phyloP scores from a whole-genome alignment of 2,888 invertebrate genomes.

The Phengaris arion region DNA sequence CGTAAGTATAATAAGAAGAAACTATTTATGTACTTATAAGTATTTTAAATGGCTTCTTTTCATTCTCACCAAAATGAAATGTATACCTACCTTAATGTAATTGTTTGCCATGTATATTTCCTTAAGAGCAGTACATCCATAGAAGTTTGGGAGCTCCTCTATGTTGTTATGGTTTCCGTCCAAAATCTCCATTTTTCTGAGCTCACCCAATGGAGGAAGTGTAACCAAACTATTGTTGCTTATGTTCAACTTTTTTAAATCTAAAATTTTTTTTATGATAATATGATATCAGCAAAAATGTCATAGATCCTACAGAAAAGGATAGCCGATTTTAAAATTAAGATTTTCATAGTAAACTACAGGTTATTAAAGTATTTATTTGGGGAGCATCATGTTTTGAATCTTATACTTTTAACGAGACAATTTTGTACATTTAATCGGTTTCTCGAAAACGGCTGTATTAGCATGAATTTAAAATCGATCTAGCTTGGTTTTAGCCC shows the following conservation, averaged over 20 bases:
- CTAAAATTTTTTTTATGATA: constrained; percentile 57
- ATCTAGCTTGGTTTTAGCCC: too few relatives aligned
- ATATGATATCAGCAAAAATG: neutral
- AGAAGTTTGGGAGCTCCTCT: constrained; percentile 85
- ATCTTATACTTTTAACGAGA: too few relatives aligned
- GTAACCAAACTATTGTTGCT: constrained; percentile 84
- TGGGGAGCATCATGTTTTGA: too few relatives aligned
- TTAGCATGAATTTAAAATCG: too few relatives aligned
- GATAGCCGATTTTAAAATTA: too few relatives aligned
- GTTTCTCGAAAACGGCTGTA: too few relatives aligned
- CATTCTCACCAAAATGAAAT: constrained; percentile 28
- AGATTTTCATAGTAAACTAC: too few relatives aligned
- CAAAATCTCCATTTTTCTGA: constrained; percentile 86
- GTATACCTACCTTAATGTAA: constrained; percentile 85
- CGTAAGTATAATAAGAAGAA: neutral
- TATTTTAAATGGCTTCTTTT: neutral
- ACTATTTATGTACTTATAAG: neutral
- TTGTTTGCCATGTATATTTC: constrained; percentile 92
- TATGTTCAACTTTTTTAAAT: constrained; percentile 85
- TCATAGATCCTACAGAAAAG: too few relatives aligned
- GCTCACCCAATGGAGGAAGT: constrained; percentile 84
- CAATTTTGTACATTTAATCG: too few relatives aligned
- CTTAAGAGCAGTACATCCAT: constrained; percentile 86
- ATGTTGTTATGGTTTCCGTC: constrained; percentile 92
- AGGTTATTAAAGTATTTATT: too few relatives aligned